Evolutionary conservation across 2,113 vertebrate genomes (phyloP).

Genomic region (Bufo bufo): DNA sequence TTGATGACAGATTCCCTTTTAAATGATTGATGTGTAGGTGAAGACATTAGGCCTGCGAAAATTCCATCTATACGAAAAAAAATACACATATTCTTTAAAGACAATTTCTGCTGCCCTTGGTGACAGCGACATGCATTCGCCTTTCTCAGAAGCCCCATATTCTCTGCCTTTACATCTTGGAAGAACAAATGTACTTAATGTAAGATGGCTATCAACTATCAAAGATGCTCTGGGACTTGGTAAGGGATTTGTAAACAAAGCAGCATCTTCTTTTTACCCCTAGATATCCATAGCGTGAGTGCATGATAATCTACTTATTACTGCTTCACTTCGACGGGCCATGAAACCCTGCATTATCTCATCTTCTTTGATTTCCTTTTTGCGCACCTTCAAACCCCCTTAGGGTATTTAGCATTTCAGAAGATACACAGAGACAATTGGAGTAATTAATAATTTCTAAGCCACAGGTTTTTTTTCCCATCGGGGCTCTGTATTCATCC

Average conservation of each 20-base stretch:
- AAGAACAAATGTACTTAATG: background rate
- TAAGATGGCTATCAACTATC: conserved; percentile 2
- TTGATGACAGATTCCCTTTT: background rate
- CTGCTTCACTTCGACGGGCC: background rate
- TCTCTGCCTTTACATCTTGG: background rate
- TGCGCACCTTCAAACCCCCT: conserved; percentile 30
- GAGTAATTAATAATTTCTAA: conserved; percentile 32
- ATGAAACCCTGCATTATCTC: conserved; percentile 42
- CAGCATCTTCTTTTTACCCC: background rate
- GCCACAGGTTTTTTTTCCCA: background rate
- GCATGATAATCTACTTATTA: conserved; percentile 44
- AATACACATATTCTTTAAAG: too few relatives aligned
- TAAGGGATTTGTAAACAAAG: background rate
- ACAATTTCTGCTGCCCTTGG: background rate
- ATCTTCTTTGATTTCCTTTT: conserved; percentile 44
- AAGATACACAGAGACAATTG: conserved; percentile 48
- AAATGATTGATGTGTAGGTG: background rate
- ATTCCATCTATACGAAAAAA: background rate
- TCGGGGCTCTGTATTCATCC: conserved; percentile 28
- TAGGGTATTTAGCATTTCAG: conserved; percentile 50
- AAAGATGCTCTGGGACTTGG: conserved; percentile 7
- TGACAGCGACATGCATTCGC: background rate
- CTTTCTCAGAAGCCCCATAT: background rate
- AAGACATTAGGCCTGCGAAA: background rate
- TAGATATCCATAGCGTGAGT: background rate